A percentile compares a stretch with the other conserved stretches of the same genome.
Conservation (phyloP, 2,888 invertebrate species). For the Leucophenga maculata region DNA sequence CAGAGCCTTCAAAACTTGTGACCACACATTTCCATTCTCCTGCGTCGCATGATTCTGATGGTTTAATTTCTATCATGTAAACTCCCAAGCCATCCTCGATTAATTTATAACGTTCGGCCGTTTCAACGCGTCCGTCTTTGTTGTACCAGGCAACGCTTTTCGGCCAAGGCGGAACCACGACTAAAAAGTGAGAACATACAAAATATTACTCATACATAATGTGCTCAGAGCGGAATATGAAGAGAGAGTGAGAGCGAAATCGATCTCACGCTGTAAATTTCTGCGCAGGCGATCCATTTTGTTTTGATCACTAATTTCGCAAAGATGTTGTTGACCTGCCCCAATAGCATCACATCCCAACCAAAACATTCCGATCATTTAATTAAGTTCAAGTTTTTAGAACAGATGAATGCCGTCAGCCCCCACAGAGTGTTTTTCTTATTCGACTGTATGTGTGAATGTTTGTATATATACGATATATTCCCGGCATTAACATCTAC, state of each 20-base stretch:
- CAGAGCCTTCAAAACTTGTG: slow-evolving; percentile 81
- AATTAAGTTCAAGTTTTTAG: slow-evolving; percentile 69
- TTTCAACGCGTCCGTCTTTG: slow-evolving; percentile 84
- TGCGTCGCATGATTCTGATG: slow-evolving; percentile 85
- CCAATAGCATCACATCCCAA: slow-evolving; percentile 50
- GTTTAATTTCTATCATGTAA: slow-evolving; percentile 82
- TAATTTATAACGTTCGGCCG: slow-evolving; percentile 80
- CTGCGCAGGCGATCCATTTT: slow-evolving; percentile 42
- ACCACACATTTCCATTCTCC: slow-evolving; percentile 94
- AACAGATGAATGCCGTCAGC: slow-evolving; percentile 42
- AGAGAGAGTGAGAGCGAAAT: slow-evolving; percentile 18
- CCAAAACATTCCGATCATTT: slow-evolving; percentile 51
- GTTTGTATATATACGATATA: slow-evolving; percentile 26
- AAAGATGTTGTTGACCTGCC: slow-evolving; percentile 64
- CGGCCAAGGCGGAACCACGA: slow-evolving; percentile 90
- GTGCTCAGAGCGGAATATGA: background rate
- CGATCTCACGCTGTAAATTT: slow-evolving; percentile 8
- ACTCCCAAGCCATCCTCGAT: slow-evolving; percentile 88
- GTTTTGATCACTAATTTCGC: slow-evolving; percentile 57
- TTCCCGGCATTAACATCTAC: slow-evolving; percentile 13
- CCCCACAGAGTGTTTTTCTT: background rate
- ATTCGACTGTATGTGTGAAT: slow-evolving; percentile 6
- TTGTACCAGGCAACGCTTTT: slow-evolving; percentile 89
- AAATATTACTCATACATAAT: slow-evolving; percentile 24
- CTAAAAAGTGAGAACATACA: slow-evolving; percentile 66